Base-by-base conservation (phyloP, 1,140 invertebrate genomes). In the Procambarus clarkii region DNA sequence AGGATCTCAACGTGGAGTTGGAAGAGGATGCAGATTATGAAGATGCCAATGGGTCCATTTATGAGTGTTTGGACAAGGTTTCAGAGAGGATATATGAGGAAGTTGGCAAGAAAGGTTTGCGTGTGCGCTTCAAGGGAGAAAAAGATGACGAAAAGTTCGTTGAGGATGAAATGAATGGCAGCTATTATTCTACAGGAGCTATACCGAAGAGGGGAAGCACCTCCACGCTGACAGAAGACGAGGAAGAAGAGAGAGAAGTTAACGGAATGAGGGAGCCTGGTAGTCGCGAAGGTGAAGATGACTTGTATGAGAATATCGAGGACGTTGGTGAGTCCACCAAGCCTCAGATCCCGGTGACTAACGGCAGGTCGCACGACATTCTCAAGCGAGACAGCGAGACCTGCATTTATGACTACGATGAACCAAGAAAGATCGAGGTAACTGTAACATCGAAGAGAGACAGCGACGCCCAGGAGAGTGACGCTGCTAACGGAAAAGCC, bases 391-490 rank as follows among this genome's bases (percentile, higher is more conserved):
- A 84, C 64, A 45, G 74, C n/a, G 45, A 60, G 34, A 88, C 76
- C n/a, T 79, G 60, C 24, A 64, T 78, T 13, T 88, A 79, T 76
- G 83, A 85, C 48, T 44, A 46, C 34, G 81, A 90, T 34, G 64
- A 77, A 21, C 82, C 88, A 5, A 78, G 88, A 76, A 84, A 91
- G 48, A 91, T 91, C 58, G 88, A 91, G 74, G 88, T 91, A 3
- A 91, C 83, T 3, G 82, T 91, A 24, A 85, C 88, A 21, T 91
- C 88, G 3, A 85, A 69, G 2, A 78, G 88, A 44, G 88, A 91
- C 11, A 78, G 80, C 1, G 64, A 82, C 4, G 64, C 69, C 1
- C 15, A 54, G 9, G 74, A 69, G 34, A 15, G 45, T 46, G 81
- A 76, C 13, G 34, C 3, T 0, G 11, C 13, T 11, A 21, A 60